Evolutionary conservation across 2,888 invertebrate species (phyloP).

Genomic region (Brachyopa scutellaris): DNA sequence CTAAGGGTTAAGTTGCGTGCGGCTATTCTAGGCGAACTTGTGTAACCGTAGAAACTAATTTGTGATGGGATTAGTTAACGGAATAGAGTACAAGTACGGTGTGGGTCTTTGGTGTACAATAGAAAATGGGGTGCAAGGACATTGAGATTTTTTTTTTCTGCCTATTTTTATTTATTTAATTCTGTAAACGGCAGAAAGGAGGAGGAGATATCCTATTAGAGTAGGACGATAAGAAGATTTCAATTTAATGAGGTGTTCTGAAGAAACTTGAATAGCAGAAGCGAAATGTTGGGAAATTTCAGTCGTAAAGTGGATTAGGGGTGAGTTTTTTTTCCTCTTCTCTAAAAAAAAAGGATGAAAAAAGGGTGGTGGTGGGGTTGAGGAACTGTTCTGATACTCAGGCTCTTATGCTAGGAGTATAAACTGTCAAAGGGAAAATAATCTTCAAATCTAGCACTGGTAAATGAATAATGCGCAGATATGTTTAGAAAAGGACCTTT

Average conservation of each 20-base stretch:
- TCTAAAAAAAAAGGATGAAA: too few species aligned
- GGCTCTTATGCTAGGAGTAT: too few species aligned
- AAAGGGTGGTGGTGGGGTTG: too few species aligned
- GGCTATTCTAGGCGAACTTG: not conserved
- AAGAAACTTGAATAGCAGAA: not conserved
- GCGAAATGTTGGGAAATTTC: not conserved
- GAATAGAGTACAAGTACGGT: not conserved
- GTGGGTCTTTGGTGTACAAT: not conserved
- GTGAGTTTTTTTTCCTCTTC: too few species aligned
- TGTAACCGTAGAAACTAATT: constrained; percentile 39
- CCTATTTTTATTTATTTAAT: not conserved
- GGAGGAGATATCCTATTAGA: constrained; percentile 24
- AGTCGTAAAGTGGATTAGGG: too few species aligned
- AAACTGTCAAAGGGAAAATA: too few species aligned
- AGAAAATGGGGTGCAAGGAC: not conserved
- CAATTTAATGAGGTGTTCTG: constrained; percentile 28
- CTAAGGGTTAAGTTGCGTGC: constrained; percentile 12
- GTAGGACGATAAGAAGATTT: constrained; percentile 20
- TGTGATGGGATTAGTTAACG: constrained; percentile 27
- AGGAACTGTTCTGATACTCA: too few species aligned
- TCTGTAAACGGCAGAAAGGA: constrained; percentile 6
- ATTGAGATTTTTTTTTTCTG: not conserved
- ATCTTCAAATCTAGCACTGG: too few species aligned
- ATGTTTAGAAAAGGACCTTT: too few species aligned
- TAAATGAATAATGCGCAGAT: too few species aligned